Evolutionary conservation across 2,888 invertebrate species (phyloP).

Genomic region (Lottia scabra): DNA sequence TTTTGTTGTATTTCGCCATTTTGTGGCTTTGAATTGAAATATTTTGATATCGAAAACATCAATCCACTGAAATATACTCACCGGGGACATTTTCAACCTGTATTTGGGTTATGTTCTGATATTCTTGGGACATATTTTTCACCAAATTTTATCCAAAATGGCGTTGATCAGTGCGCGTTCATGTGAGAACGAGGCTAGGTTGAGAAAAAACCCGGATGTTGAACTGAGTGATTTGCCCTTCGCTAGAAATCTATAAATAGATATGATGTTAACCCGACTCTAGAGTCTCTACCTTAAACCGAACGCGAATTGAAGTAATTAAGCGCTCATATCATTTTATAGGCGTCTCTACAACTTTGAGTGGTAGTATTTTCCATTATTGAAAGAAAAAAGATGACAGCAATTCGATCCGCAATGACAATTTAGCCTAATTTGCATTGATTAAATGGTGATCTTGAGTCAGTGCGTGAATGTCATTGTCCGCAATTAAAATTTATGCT

Average conservation of each 20-base stretch:
- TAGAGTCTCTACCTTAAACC: too few relatives aligned
- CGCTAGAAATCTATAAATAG: background rate
- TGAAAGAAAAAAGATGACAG: too few relatives aligned
- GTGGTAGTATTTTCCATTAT: too few relatives aligned
- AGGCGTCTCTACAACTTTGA: too few relatives aligned
- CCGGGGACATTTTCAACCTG: constrained; percentile 59
- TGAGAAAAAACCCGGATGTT: constrained; percentile 36
- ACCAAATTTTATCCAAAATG: constrained; percentile 35
- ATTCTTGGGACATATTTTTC: constrained; percentile 59
- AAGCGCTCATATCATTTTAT: too few relatives aligned
- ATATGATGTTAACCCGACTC: too few relatives aligned
- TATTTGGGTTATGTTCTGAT: constrained; percentile 48
- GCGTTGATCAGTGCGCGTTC: constrained; percentile 27
- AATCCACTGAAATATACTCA: constrained; percentile 29
- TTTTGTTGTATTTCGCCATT: background rate
- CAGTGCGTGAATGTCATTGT: too few relatives aligned
- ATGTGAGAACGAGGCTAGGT: constrained; percentile 44
- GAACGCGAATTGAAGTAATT: too few relatives aligned
- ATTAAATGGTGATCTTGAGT: too few relatives aligned
- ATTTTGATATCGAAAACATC: constrained; percentile 5
- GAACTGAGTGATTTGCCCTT: constrained; percentile 5
- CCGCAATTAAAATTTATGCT: too few relatives aligned
- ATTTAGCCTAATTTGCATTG: too few relatives aligned
- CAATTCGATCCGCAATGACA: too few relatives aligned
- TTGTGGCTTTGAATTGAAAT: background rate